Evolutionary conservation across 2,113 vertebrate species (phyloP).

Genomic region (Clarias gariepinus): DNA sequence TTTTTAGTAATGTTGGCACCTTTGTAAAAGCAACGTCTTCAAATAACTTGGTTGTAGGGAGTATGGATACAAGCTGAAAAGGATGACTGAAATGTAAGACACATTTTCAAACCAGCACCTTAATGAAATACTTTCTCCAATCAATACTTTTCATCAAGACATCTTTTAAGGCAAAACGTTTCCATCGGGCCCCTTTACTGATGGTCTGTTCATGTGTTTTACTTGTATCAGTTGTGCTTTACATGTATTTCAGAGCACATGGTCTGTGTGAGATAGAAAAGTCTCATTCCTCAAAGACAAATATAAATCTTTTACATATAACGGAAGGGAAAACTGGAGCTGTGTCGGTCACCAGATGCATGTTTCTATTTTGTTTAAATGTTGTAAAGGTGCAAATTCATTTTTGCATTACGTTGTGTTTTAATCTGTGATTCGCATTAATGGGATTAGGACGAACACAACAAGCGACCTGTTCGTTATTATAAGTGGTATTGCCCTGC

Average conservation of each 20-base stretch:
- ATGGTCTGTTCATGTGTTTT: slow-evolving; percentile 9
- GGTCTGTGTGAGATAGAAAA: neutral
- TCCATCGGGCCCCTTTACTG: neutral
- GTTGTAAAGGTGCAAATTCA: slow-evolving; percentile 20
- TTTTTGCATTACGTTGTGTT: slow-evolving; percentile 29
- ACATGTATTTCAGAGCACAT: neutral
- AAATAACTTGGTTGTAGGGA: neutral
- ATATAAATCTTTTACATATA: neutral
- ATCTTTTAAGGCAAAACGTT: slow-evolving; percentile 2
- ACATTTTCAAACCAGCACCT: slow-evolving; percentile 32
- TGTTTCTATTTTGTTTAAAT: slow-evolving; percentile 42
- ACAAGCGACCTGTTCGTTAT: neutral
- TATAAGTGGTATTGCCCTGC: slow-evolving; percentile 14
- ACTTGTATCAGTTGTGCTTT: slow-evolving; percentile 7
- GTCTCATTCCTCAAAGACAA: slow-evolving; percentile 1
- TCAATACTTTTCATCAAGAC: slow-evolving; percentile 12
- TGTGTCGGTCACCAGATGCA: slow-evolving; percentile 28
- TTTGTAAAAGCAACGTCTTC: neutral
- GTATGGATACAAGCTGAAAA: neutral
- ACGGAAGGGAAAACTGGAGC: neutral
- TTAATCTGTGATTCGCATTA: slow-evolving; percentile 21
- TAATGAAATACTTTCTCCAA: slow-evolving; percentile 20
- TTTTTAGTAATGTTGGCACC: neutral
- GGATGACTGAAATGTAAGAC: neutral
- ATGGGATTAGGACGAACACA: neutral